Base-by-base conservation (phyloP, 1,140 invertebrate genomes). In the Melitaea cinxia region DNA sequence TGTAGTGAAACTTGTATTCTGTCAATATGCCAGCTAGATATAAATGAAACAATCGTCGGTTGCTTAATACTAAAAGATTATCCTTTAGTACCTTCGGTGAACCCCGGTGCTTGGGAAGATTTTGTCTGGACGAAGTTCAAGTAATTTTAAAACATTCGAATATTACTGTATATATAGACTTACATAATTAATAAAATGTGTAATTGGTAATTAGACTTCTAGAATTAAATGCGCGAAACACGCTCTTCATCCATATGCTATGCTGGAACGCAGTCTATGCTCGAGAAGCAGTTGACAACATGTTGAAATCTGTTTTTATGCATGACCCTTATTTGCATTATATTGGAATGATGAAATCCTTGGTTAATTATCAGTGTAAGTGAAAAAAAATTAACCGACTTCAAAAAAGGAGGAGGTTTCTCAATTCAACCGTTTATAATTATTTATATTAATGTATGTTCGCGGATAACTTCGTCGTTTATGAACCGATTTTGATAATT, bases 171-270 rank as follows among this genome's bases (percentile, higher is more conserved):
- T 26, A 26, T 6, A 26, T 26, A 26, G 24, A 4, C 24, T 26
- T 4, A 33, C 12, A 33, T 33, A 33, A 6, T 9, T 33, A 6
- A 26, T 2, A 6, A 9, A 4, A 33, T 33, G 7, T 33, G 7
- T 9, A 4, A 33, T 33, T 10, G 30, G n/a, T n/a, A 12, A 12
- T 42, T 42, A 89, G 87, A 54, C 56, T 75, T 10, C 68, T 78
- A 65, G 77, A 89, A 49, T 55, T 91, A 56, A 91, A 81, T 24
- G 68, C 91, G 19, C 77, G 89, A 14, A 93, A 93, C 63, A 91
- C 92, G 0, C 73, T 93, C 30, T 94, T 93, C 75, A 71, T 94
- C 26, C 93, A 93, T 68, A 73, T 93, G 37, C 70, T 93, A 2
- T 91, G 90, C 14, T 94, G 89, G 89, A 89, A 92, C 42, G 42